Conservation (phyloP, 1,140 invertebrate genomes). For the Cardiocondyla obscurior region DNA sequence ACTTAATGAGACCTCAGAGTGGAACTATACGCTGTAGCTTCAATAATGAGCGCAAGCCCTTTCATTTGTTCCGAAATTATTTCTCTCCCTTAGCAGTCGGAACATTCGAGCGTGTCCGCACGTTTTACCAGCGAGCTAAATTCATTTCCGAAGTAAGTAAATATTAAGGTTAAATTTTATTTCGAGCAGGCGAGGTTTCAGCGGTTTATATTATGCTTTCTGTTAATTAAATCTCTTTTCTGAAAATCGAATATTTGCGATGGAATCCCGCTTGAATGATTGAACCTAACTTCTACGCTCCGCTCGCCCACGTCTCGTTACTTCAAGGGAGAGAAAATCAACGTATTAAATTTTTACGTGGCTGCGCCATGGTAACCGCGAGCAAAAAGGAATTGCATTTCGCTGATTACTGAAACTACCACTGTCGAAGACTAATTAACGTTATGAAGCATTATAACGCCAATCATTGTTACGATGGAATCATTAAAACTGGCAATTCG, state of each 20-base stretch:
- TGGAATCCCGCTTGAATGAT: constrained; percentile 13
- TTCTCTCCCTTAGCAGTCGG: no score
- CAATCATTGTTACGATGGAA: constrained; percentile 27
- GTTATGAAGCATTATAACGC: constrained; percentile 16
- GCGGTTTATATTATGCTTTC: not conserved
- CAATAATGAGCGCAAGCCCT: not conserved
- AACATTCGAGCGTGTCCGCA: not conserved
- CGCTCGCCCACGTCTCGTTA: not conserved
- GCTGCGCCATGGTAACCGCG: constrained; percentile 40
- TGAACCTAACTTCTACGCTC: not conserved
- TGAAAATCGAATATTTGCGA: not conserved
- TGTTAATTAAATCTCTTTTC: constrained; percentile 28
- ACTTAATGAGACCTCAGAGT: not conserved
- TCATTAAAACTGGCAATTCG: constrained; percentile 20
- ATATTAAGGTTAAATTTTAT: constrained; percentile 10
- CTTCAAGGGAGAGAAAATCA: not conserved
- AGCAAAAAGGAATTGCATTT: constrained; percentile 13
- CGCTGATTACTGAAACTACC: constrained; percentile 2
- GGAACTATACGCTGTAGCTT: not conserved
- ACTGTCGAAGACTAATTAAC: constrained; percentile 19
- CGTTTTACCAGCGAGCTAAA: not conserved
- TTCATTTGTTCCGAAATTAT: not conserved
- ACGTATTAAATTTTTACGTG: constrained; percentile 37
- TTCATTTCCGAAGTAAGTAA: not conserved
- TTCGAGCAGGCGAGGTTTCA: not conserved